Base-by-base conservation (phyloP, 2,113 vertebrate genomes). In the Saccopteryx bilineata region DNA sequence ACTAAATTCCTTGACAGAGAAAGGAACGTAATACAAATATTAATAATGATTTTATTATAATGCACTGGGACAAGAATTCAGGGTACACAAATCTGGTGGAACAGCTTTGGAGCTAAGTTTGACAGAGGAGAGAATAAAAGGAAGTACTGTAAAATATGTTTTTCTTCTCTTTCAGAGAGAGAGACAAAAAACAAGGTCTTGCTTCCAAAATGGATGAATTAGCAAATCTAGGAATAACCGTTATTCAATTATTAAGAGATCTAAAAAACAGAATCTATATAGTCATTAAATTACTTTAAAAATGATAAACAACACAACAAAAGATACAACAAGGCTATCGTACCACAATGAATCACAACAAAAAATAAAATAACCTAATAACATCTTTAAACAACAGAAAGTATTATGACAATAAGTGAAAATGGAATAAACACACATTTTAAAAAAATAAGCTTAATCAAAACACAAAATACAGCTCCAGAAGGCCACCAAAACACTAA, bases 391-490 rank as follows among this genome's bases (percentile, higher is more conserved):
- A 69, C 71, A 84, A 68, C 26, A 33, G 56, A 87, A 91, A 68
- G 79, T 83, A 72, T 83, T n/a, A 75, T 31, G 63, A 69, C n/a
- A 79, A 71, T 46, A 89, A 88, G 75, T 50, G 69, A 92, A 68
- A 91, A 91, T 46, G 33, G 5, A 31, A 65, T 90, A 69, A 63
- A 86, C 9, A 61, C 31, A 78, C 10, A 60, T 10, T 52, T 60
- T 48, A 50, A 33, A 1, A 2, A 14, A 24, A n/a, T 52, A 94
- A 48, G 23, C 12, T 31, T 80, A 87, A 31, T 86, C 54, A 86
- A 90, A 87, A 86, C 28, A 68, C 23, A 93, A 92, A 85, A 80
- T 54, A 11, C 7, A 48, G 72, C 39, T 94, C 4, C 58, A 58
- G 13, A 50, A 81, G 68, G 61, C n/a, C 90, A 78, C 63, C 13